phyloP scores from a whole-genome alignment of 2,888 invertebrate genomes.

The Petrophora chlorosata region DNA sequence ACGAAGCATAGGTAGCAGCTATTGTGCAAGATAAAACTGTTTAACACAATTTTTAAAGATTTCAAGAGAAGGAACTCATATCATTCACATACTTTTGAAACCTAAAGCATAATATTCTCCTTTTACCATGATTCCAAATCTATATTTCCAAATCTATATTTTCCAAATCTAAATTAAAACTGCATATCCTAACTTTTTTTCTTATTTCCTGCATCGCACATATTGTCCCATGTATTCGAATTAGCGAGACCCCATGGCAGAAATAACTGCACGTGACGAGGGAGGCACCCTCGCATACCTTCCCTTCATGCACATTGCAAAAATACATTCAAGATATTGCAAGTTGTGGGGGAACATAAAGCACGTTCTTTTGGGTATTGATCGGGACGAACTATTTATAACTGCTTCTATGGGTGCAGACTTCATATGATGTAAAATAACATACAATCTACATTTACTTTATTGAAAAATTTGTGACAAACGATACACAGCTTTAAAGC shows the following conservation, averaged over 20 bases:
- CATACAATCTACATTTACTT: background rate
- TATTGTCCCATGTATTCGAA: slow-evolving; percentile 32
- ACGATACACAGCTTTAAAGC: no score
- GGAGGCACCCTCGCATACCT: slow-evolving; percentile 57
- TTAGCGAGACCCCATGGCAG: slow-evolving; percentile 55
- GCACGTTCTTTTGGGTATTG: slow-evolving; percentile 21
- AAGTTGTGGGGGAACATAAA: slow-evolving; percentile 20
- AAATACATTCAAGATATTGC: slow-evolving; percentile 36
- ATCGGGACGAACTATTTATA: slow-evolving; percentile 14
- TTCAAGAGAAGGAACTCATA: no score
- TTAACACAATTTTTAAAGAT: no score
- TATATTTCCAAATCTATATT: no score
- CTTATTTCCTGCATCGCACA: slow-evolving; percentile 18
- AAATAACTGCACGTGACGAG: slow-evolving; percentile 66
- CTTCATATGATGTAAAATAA: background rate
- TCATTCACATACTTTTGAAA: no score
- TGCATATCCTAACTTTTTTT: no score
- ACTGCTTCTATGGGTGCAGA: background rate
- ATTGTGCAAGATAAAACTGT: no score
- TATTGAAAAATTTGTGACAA: no score
- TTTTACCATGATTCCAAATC: no score
- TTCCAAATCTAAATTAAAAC: no score
- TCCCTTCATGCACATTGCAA: slow-evolving; percentile 32
- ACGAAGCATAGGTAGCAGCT: no score
- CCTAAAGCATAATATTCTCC: no score